phyloP scores from a whole-genome alignment of 2,797 vertebrate species.

The Perodicticus potto region DNA sequence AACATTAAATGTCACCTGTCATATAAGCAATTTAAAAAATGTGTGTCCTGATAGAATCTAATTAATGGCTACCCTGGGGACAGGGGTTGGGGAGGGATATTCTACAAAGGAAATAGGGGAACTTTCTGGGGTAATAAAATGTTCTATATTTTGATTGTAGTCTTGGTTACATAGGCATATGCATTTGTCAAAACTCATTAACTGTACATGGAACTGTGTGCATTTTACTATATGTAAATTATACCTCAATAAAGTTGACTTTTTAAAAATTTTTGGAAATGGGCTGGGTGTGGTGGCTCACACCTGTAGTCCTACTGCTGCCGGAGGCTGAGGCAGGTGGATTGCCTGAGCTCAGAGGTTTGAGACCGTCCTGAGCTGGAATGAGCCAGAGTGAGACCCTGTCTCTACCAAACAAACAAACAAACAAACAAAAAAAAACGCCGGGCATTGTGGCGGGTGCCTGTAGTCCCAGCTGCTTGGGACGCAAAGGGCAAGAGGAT shows the following conservation, averaged over 20 bases:
- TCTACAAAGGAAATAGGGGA: neutral
- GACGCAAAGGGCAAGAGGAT: too few species aligned
- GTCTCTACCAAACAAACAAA: too few species aligned
- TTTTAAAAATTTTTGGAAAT: conserved; percentile 3
- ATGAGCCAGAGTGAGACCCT: too few species aligned
- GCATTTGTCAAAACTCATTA: neutral
- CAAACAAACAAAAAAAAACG: too few species aligned
- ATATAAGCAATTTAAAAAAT: neutral
- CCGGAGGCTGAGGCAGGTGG: too few species aligned
- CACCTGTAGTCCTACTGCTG: too few species aligned
- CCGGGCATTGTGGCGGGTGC: too few species aligned
- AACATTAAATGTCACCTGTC: conserved; percentile 9
- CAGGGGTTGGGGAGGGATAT: neutral
- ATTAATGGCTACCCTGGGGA: neutral
- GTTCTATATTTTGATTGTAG: neutral
- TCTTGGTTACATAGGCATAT: neutral
- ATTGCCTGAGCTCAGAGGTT: too few species aligned
- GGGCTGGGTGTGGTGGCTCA: too few species aligned
- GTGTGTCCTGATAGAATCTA: neutral
- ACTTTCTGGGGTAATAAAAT: neutral
- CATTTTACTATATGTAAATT: conserved; percentile 22
- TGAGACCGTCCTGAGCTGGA: too few species aligned
- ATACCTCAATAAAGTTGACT: conserved; percentile 14
- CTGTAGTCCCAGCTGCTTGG: too few species aligned
- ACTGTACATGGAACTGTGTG: neutral